Base-by-base conservation (phyloP, 2,888 invertebrate genomes). In the Resseliella maxima region DNA sequence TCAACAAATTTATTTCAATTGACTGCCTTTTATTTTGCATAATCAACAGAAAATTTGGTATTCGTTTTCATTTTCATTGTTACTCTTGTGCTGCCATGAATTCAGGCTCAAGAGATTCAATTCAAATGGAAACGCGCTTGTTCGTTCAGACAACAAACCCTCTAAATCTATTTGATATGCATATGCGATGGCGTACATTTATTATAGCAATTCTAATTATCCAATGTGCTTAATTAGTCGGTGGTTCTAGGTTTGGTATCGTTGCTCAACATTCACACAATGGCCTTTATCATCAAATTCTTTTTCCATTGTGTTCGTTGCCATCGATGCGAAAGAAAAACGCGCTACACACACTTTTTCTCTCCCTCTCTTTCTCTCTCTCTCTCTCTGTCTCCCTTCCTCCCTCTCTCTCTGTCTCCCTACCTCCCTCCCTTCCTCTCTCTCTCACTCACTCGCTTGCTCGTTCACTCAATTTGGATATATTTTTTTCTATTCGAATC, bases 111-210 rank as follows among this genome's bases (percentile, higher is more conserved):
- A 8, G 59, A 59, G 24, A 59, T 31, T 72, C 35, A n/a, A n/a
- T n/a, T n/a, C n/a, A n/a, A n/a, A n/a, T n/a, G n/a, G 72, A 27
- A 5, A 15, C 12, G 59, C 12, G 5, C 59, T 2, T 12, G 27
- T 59, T 59, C 59, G 59, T 18, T 24, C 24, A 24, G 10, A n/a
- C 59, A 6, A 10, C 72, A 38, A 83, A 15, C 46, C 46, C 41
- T 41, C 38, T 38, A 83, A 83, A 83, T 24, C 83, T 24, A 83
- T 83, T 83, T 83, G 83, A 83, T 83, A 83, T 83, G 83, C 83
- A 83, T 38, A 38, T 72, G 31, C 72, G 72, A 72, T 83, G 38
- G 83, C 38, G 83, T 83, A 24, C 38, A 83, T 38, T 83, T 83
- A 83, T 83, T 83, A 38, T 38, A 38, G 83, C 83, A 24, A 38